These are phyloP conservation scores for Drosophila setosimentum DNA, from an alignment of 2,888 invertebrate species.

Conservation along the genomic window DNA sequence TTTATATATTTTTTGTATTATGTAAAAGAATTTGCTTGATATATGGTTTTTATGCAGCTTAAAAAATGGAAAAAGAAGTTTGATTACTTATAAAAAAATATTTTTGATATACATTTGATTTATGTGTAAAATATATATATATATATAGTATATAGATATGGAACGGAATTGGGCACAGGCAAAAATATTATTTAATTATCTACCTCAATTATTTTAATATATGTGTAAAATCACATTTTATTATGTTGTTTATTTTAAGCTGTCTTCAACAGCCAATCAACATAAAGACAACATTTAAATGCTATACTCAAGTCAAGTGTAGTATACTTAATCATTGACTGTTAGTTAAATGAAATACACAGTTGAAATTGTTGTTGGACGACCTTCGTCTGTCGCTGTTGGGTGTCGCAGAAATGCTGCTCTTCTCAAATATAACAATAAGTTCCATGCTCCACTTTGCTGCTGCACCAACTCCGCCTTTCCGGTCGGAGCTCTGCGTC, in stretches of 20 bases:
- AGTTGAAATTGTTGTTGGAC: background rate
- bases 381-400: slow-evolving; percentile 33
- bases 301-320: background rate
- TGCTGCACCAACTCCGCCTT: background rate
- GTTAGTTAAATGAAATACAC: background rate
- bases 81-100: background rate
- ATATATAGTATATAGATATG: too few species aligned
- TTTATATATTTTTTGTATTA: background rate
- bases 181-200: background rate
- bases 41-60: background rate
- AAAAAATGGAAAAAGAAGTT: background rate
- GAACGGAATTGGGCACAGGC: too few species aligned
- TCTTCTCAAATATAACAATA: slow-evolving; percentile 16
- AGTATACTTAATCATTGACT: background rate
- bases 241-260: background rate
- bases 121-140: too few species aligned
- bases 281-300: background rate
- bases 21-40: background rate
- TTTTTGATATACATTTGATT: background rate
- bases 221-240: background rate
- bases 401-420: slow-evolving; percentile 15
- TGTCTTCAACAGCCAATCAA: background rate
- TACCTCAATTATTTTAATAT: too few species aligned
- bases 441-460: slow-evolving; percentile 39
- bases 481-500: accelerated